A percentile compares a stretch with the other conserved stretches of the same genome.
Conservation (phyloP, 2,113 vertebrate species). For the Orcinus orca region DNA sequence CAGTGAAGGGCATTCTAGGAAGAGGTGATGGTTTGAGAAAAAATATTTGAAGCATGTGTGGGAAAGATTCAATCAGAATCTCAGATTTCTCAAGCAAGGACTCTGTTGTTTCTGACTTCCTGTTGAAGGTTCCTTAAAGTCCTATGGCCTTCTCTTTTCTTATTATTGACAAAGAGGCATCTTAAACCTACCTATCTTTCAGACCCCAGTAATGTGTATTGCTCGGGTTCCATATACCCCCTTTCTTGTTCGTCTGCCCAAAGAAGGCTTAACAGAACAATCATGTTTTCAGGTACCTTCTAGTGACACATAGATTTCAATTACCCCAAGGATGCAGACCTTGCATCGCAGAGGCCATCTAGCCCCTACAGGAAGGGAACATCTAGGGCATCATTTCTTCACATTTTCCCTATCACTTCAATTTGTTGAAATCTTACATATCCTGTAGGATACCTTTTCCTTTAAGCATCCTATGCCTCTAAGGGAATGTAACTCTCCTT, state of each 20-base stretch:
- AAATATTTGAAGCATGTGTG: not conserved
- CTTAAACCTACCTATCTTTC: not conserved
- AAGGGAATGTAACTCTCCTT: not conserved
- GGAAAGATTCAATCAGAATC: not conserved
- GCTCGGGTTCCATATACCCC: not conserved
- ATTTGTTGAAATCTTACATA: not conserved
- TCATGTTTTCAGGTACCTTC: not conserved
- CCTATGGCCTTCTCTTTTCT: not conserved
- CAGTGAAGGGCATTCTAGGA: not conserved
- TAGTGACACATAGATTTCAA: not conserved
- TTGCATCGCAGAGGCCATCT: not conserved
- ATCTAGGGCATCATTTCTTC: not conserved
- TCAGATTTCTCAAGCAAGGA: not conserved
- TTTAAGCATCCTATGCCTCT: not conserved
- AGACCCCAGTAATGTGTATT: not conserved
- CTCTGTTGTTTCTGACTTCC: not conserved
- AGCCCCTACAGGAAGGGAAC: not conserved
- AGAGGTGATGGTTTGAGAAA: not conserved
- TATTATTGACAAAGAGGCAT: not conserved
- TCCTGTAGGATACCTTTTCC: not conserved
- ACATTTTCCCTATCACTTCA: not conserved
- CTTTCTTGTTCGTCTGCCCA: not conserved
- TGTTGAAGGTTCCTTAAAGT: not conserved
- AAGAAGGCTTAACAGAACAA: not conserved
- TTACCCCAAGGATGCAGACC: not conserved